Evolutionary conservation across 2,113 vertebrate genomes (phyloP).

Genomic region (Etia nguti): DNA sequence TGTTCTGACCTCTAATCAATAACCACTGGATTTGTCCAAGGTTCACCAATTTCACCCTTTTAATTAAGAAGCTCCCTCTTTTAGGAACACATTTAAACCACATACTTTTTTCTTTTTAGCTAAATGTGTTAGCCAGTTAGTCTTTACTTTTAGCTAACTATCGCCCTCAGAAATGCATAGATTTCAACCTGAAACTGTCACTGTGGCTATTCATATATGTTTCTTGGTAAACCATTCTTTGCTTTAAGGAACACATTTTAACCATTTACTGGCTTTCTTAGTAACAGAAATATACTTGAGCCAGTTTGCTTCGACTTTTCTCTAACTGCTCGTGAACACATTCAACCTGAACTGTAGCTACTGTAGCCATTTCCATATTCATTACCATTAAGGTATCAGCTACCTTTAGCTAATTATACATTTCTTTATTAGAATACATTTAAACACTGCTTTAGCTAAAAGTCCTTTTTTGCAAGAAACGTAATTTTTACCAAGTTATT

Average conservation of each 20-base stretch:
- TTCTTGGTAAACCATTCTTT: neutral
- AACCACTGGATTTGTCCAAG: neutral
- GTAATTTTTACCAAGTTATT: neutral
- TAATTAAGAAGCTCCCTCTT: neutral
- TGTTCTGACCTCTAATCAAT: neutral
- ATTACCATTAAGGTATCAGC: neutral
- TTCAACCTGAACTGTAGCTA: neutral
- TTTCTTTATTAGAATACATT: neutral
- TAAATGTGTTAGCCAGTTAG: neutral
- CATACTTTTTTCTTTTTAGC: neutral
- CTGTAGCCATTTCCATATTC: neutral
- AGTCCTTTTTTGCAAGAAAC: neutral
- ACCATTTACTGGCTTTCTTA: neutral
- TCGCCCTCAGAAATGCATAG: rapidly evolving
- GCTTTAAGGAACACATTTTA: neutral
- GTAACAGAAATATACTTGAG: neutral
- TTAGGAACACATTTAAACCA: neutral
- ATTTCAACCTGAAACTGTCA: neutral
- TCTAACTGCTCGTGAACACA: neutral
- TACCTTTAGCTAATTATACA: neutral
- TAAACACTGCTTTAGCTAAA: neutral
- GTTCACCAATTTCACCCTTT: neutral
- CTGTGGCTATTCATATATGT: neutral
- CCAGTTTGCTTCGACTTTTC: neutral
- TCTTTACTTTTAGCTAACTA: neutral